Percentiles rank a stretch among this genome's conserved stretches.
Conservation (phyloP, 2,797 vertebrate genomes). For the Knipowitschia caucasica region DNA sequence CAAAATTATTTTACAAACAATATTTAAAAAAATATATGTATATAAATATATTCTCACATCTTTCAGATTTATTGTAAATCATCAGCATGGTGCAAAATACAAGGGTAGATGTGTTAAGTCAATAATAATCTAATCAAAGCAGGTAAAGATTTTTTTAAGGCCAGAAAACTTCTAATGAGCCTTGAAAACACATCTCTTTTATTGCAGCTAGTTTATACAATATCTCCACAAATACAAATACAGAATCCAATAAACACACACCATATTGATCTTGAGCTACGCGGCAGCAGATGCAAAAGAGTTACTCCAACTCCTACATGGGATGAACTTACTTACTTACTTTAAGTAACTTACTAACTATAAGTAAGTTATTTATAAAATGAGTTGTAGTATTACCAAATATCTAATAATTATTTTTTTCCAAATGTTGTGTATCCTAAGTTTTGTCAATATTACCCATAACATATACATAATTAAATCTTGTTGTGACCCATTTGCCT, state of each 20-base stretch:
- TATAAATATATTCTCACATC: neutral
- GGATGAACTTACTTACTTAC: too few relatives aligned
- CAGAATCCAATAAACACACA: slow-evolving; percentile 69
- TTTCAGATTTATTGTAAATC: slow-evolving; percentile 13
- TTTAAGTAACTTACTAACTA: too few relatives aligned
- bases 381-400: too few relatives aligned
- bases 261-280: slow-evolving; percentile 61
- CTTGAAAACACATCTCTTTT: slow-evolving; percentile 61
- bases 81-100: slow-evolving; percentile 25
- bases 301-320: slow-evolving; percentile 56
- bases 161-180: slow-evolving; percentile 58
- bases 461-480: slow-evolving; percentile 33
- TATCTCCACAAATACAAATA: slow-evolving; percentile 54
- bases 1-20: too few relatives aligned
- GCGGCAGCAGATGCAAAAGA: slow-evolving; percentile 51
- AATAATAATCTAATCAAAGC: slow-evolving; percentile 31
- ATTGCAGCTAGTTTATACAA: slow-evolving; percentile 59
- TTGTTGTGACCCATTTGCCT: slow-evolving; percentile 50
- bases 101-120: slow-evolving; percentile 21
- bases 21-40: too few relatives aligned
- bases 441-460: neutral
- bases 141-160: slow-evolving; percentile 52
- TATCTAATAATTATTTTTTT: too few relatives aligned
- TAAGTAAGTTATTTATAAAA: too few relatives aligned
- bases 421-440: too few relatives aligned